Base-by-base conservation (phyloP, 1,140 invertebrate genomes). In the Penaeus indicus region DNA sequence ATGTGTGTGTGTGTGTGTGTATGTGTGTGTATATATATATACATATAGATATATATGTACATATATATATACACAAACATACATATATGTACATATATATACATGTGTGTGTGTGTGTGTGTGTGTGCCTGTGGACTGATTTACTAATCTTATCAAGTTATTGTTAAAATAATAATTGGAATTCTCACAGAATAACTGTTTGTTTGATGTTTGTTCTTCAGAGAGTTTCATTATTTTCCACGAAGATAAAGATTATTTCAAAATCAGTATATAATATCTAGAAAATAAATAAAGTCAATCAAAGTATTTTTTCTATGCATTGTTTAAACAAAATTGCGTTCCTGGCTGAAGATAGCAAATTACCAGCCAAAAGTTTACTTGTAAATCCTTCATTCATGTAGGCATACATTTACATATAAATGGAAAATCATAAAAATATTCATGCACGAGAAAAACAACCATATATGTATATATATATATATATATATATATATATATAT, bases 401-500 rank as follows among this genome's bases (percentile, higher is more conserved):
- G 16, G 22, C 25, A 72, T 72, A 72, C 32, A 25, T 72, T 16
- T 72, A 25, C 32, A 72, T 72, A 27, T 72, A 72, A 27, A 72
- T 72, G 22, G 25, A 72, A 21, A n/a, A 27, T 18, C 22, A 72
- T 72, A 72, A 16, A 72, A 27, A n/a, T n/a, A 72, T n/a, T 27
- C 32, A 72, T n/a, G 22, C 32, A 72, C 32, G 25, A 72, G 25
- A 72, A 27, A 72, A 27, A 72, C 18, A 72, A 72, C 32, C 8
- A 32, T 75, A 38, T 75, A 75, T 75, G 38, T 75, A 75, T 32
- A 75, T 75, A 75, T 32, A 75, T 75, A 75, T 75, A 32, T 75
- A 75, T 75, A 75, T 75, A 75, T 75, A 27, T 75, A 75, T 75
- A 75, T 75, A 75, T 75, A 75, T 75, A 75, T 75, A 75, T 75